Base-by-base conservation (phyloP, 2,888 invertebrate genomes). In the Dichetophora obliterata region DNA sequence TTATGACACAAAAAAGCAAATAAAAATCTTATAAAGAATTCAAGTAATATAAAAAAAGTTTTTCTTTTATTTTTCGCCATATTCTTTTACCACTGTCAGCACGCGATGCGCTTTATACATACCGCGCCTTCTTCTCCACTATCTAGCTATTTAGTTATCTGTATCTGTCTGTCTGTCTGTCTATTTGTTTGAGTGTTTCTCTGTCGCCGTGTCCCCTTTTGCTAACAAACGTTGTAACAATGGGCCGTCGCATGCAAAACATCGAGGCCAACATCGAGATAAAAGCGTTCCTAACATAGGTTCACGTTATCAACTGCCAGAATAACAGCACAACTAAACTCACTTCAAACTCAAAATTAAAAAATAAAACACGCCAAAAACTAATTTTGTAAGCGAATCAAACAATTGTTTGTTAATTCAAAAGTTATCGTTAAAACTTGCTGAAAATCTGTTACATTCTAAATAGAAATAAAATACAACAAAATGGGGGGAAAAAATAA, bases 1-100 rank as follows among this genome's bases (percentile, higher is more conserved):
- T 43, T 43, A 43, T n/a, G 57, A 59, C 31, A 59, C 48, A 37
- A 72, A 59, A 19, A 59, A 54, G 31, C 37, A 50, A 74, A 74
- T 27, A 19, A 68, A 48, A 75, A 75, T 48, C 24, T n/a, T 22
- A 59, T 43, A 75, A 69, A 57, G 48, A 34, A 59, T 69, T 59
- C n/a, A 54, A 24, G 19, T 57, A 68, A 22, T 31, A 52, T 16
- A 31, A 57, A 75, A 75, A 57, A 68, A 57, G 68, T 69, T 37
- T 37, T 66, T 37, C 19, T 19, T 14, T 37, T n/a, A n/a, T 19
- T 37, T 14, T 69, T 22, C 43, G 24, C 31, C 50, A 70, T 24
- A 24, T 24, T 70, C 68, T 75, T 75, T 75, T 75, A 61, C 75
- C 59, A 75, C 61, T 75, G 48, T 69, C 75, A 75, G 34, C 75